Conservation (phyloP, 1,140 invertebrate species). For the Parasteatoda tepidariorum region DNA sequence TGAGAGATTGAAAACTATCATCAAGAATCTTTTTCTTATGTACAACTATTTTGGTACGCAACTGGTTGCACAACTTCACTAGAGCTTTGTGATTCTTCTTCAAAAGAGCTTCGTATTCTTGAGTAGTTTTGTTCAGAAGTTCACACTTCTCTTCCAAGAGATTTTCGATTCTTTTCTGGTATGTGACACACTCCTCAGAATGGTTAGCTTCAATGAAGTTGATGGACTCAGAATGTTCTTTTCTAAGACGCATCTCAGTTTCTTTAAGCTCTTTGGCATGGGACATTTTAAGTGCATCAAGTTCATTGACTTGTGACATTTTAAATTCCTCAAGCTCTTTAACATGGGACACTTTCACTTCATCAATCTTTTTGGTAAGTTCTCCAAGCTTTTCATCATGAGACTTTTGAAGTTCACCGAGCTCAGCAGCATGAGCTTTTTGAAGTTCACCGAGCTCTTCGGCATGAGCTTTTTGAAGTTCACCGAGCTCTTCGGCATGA, state of each 20-base stretch:
- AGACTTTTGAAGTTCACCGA: neutral
- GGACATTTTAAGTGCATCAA: neutral
- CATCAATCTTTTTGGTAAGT: neutral
- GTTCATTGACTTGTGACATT: neutral
- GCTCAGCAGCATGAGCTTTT: too few species aligned
- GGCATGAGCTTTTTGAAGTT: neutral
- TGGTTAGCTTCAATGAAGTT: constrained; percentile 15
- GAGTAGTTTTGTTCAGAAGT: constrained; percentile 41
- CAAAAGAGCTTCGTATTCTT: constrained; percentile 44
- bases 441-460: constrained; percentile 10
- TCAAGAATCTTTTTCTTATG: constrained; percentile 19
- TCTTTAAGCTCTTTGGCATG: neutral
- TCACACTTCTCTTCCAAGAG: constrained; percentile 52
- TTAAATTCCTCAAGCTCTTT: constrained; percentile 12
- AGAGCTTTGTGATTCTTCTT: constrained; percentile 50
- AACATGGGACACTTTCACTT: neutral
- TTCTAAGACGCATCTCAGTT: neutral
- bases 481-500: neutral
- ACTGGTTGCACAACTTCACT: constrained; percentile 22
- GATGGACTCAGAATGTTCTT: constrained; percentile 22
- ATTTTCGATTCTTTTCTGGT: constrained; percentile 51
- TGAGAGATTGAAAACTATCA: constrained; percentile 4
- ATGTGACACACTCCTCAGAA: constrained; percentile 14
- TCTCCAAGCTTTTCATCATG: neutral
- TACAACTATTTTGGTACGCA: neutral